Percentiles rank a stretch among this genome's conserved stretches.
Evolutionary conservation across 2,797 vertebrate species (phyloP).

Genomic region (Falco novaeseelandiae): DNA sequence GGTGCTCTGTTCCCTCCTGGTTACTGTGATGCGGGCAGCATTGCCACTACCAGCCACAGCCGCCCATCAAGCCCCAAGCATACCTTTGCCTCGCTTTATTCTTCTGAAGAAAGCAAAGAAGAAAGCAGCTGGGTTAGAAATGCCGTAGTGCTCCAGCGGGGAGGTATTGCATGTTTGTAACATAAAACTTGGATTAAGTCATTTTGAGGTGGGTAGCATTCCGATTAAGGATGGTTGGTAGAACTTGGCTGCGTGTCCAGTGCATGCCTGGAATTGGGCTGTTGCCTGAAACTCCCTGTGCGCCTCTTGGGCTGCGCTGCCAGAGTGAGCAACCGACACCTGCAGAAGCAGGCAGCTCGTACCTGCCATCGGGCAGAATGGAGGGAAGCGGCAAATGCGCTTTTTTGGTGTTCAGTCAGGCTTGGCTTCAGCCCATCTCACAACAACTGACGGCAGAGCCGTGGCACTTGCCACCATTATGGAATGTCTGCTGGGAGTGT

Average conservation of each 20-base stretch:
- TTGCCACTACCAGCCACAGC: not conserved
- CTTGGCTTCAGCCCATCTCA: not conserved
- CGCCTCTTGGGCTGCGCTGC: not conserved
- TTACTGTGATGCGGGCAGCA: not conserved
- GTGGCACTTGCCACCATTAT: not conserved
- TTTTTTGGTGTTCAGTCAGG: accelerated
- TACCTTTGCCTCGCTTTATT: not conserved
- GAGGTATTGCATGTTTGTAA: not conserved
- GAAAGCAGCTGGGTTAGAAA: not conserved
- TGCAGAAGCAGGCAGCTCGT: not conserved
- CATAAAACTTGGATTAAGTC: not conserved
- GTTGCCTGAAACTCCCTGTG: not conserved
- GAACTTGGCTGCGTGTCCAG: not conserved
- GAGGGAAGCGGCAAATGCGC: not conserved
- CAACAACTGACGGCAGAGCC: not conserved
- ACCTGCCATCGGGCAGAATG: not conserved
- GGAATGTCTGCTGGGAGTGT: not conserved
- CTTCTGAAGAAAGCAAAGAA: not conserved
- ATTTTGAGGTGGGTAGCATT: not conserved
- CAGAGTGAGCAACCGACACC: not conserved
- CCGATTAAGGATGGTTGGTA: not conserved
- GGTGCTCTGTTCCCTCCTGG: not conserved
- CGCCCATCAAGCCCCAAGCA: accelerated
- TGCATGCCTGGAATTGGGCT: not conserved
- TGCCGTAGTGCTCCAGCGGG: not conserved